Percentiles rank a stretch among this genome's conserved stretches.
Evolutionary conservation across 2,888 invertebrate genomes (phyloP).

Genomic region (Psococerastis gibbosa): DNA sequence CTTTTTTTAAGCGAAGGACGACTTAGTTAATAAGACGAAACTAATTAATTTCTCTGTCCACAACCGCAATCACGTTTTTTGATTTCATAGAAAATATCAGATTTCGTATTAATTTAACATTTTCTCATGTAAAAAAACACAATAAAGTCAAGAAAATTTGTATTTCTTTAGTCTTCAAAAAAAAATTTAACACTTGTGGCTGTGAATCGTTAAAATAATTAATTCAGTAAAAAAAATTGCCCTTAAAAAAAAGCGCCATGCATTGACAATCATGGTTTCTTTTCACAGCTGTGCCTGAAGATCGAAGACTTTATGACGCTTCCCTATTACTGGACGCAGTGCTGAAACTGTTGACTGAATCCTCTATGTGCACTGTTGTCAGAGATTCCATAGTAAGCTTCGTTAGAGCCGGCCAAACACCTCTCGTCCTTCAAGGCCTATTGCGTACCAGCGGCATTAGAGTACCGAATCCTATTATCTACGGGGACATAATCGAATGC

Average conservation of each 20-base stretch:
- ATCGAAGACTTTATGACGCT: slow-evolving; percentile 29
- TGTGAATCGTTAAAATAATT: too few species aligned
- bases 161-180: too few species aligned
- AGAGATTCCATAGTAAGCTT: slow-evolving; percentile 26
- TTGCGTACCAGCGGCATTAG: slow-evolving; percentile 28
- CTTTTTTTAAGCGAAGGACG: too few species aligned
- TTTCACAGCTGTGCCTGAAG: slow-evolving; percentile 24
- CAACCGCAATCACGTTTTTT: too few species aligned
- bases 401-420: slow-evolving; percentile 29
- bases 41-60: too few species aligned
- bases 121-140: too few species aligned
- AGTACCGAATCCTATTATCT: slow-evolving; percentile 28
- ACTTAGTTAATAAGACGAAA: too few species aligned
- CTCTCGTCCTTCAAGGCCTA: slow-evolving; percentile 29
- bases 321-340: slow-evolving; percentile 32
- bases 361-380: slow-evolving; percentile 21
- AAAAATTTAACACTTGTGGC: too few species aligned
- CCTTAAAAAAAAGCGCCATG: background rate
- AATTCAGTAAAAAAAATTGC: slow-evolving; percentile 8
- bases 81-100: too few species aligned
- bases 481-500: slow-evolving; percentile 33
- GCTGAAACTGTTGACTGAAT: slow-evolving; percentile 26
- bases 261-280: slow-evolving; percentile 8
- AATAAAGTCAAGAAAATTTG: too few species aligned
- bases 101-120: too few species aligned